Base-by-base conservation (phyloP, 37 sponge, comb jelly and placozoan genomes). In the Dysidea cf. avara region DNA sequence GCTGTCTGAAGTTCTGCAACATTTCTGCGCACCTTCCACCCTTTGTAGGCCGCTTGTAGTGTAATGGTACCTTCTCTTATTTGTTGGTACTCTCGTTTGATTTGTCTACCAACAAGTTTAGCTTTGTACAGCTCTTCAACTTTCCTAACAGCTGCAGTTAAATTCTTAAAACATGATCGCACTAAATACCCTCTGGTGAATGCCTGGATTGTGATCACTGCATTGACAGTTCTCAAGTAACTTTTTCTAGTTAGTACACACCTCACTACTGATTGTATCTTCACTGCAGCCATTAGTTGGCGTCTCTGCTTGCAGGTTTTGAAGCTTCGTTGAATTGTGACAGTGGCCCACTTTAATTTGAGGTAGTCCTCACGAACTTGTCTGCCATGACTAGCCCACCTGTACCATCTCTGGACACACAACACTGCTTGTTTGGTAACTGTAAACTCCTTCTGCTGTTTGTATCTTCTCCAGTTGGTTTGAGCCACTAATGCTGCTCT, bases 401-500 rank as follows among this genome's bases (percentile, higher is more conserved):
- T 68, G 64, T n/a, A 39, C 24, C 46, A 28, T 7, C 34, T 9
- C 36, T 83, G 84, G 22, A 75, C 37, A 2, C 32, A 9, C 18
- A 39, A n/a, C 13, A 48, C 22, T 12, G 68, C 38, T 6, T 64
- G 34, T 22, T 51, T 72, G 22, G 68, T 31, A 36, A 24, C 64
- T 12, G 53, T 7, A 22, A 56, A 78, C 16, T 70, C 30, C 53
- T 68, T 78, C 38, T 74, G 55, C 7, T 53, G 46, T 0, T 17
- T 14, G 43, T 49, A 52, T 12, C 56, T 57, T 37, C 74, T 28
- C 39, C 47, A 71, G 47, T 39, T 22, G 21, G 56, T 1, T 40
- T 77, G 81, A 40, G 83, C 83, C n/a, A n/a, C 29, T 21, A 71
- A 28, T 63, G 83, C 84, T 46, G 83, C 75, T 24, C 13, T 66